Conservation (phyloP, 2,888 invertebrate species). For the Amaurobius ferox region DNA sequence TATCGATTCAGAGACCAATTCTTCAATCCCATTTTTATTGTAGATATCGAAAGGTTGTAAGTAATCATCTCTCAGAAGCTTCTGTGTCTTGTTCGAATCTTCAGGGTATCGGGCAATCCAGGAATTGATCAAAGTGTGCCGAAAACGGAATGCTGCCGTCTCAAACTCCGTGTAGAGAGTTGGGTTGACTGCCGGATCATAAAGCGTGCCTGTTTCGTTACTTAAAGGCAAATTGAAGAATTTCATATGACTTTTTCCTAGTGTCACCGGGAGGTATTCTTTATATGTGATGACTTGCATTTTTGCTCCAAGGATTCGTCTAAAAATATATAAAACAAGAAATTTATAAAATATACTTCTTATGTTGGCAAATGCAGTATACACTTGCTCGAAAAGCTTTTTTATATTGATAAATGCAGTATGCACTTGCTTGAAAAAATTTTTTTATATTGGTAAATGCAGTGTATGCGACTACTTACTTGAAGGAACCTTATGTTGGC, state of each 20-base stretch:
- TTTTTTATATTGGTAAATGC: too few relatives aligned
- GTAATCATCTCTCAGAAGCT: neutral
- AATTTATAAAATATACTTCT: too few relatives aligned
- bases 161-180: neutral
- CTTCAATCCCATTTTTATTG: neutral
- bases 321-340: too few relatives aligned
- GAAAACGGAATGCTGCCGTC: conserved; percentile 17
- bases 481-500: too few relatives aligned
- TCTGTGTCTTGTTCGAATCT: neutral
- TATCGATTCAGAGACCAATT: neutral
- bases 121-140: neutral
- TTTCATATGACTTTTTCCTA: neutral
- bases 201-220: neutral
- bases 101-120: neutral
- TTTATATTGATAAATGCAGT: too few relatives aligned
- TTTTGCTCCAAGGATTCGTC: conserved; percentile 10
- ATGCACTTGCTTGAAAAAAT: too few relatives aligned
- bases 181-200: neutral
- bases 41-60: conserved; percentile 8
- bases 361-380: too few relatives aligned
- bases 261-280: conserved; percentile 21
- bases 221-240: neutral
- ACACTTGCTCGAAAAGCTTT: too few relatives aligned
- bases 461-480: too few relatives aligned
- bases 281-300: conserved; percentile 28